phyloP scores from a whole-genome alignment of 2,888 invertebrate genomes.

The Polydrusus cervinus region DNA sequence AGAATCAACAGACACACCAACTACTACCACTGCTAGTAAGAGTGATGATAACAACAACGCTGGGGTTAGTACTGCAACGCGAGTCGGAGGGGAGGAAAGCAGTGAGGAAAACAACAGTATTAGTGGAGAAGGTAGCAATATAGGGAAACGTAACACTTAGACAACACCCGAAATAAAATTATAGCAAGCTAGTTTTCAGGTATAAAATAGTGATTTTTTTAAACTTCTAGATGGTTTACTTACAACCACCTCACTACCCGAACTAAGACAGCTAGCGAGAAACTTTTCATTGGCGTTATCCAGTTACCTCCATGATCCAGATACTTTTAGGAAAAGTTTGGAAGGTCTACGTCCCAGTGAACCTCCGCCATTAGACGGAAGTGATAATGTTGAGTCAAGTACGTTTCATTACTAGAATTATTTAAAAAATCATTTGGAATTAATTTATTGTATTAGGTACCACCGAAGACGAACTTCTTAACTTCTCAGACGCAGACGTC shows the following conservation, averaged over 20 bases:
- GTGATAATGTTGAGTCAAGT: constrained; percentile 56
- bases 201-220: background rate
- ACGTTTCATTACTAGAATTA: background rate
- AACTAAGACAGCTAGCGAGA: constrained; percentile 86
- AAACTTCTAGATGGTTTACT: constrained; percentile 34
- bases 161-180: background rate
- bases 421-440: background rate
- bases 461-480: constrained; percentile 82
- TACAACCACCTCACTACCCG: constrained; percentile 59
- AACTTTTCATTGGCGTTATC: constrained; percentile 89
- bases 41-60: constrained; percentile 7
- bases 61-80: constrained; percentile 8
- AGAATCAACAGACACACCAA: constrained; percentile 70
- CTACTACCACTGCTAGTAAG: background rate
- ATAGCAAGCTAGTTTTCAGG: too few relatives aligned
- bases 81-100: constrained; percentile 20
- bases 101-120: background rate
- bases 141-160: background rate
- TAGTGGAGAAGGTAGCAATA: background rate
- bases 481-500: constrained; percentile 81
- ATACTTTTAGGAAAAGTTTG: constrained; percentile 84
- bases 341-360: constrained; percentile 87
- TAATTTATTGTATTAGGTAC: constrained; percentile 58
- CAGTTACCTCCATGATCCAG: constrained; percentile 87
- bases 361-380: constrained; percentile 73